A percentile compares a stretch with the other conserved stretches of the same genome.
Conservation (phyloP, 2,113 vertebrate genomes). For the Mus musculus region DNA sequence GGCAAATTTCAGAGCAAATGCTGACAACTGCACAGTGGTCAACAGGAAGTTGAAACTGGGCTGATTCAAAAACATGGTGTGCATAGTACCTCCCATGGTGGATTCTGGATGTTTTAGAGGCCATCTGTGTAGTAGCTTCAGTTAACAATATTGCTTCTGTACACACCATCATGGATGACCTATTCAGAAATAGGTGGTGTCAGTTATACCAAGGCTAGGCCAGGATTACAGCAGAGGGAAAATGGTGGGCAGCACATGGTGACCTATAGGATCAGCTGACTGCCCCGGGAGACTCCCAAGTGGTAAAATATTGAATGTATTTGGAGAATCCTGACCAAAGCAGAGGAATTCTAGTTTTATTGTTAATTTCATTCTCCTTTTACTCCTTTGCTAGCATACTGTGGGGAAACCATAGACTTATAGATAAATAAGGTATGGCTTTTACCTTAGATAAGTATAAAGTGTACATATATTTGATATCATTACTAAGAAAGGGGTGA, state of each 20-base stretch:
- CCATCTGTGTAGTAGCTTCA: not conserved
- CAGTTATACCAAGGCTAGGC: not conserved
- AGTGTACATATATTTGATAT: not conserved
- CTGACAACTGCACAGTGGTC: not conserved
- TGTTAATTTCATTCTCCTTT: slow-evolving; percentile 36
- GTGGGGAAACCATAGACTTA: not conserved
- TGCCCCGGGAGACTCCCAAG: not conserved
- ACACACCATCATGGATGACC: not conserved
- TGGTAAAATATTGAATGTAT: slow-evolving; percentile 13
- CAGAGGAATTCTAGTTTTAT: slow-evolving; percentile 26
- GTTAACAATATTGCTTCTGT: not conserved
- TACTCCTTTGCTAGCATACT: not conserved
- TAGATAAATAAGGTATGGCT: not conserved
- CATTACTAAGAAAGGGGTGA: not conserved
- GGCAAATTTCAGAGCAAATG: not conserved
- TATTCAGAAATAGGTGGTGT: not conserved
- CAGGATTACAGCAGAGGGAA: not conserved
- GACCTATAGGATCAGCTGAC: not conserved
- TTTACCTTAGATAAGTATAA: not conserved
- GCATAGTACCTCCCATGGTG: not conserved
- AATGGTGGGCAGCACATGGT: not conserved
- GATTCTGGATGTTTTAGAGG: not conserved
- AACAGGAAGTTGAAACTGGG: not conserved
- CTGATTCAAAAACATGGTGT: not conserved
- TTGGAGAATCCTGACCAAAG: not conserved